Conservation (phyloP, 2,797 vertebrate species). For the Salmo trutta region DNA sequence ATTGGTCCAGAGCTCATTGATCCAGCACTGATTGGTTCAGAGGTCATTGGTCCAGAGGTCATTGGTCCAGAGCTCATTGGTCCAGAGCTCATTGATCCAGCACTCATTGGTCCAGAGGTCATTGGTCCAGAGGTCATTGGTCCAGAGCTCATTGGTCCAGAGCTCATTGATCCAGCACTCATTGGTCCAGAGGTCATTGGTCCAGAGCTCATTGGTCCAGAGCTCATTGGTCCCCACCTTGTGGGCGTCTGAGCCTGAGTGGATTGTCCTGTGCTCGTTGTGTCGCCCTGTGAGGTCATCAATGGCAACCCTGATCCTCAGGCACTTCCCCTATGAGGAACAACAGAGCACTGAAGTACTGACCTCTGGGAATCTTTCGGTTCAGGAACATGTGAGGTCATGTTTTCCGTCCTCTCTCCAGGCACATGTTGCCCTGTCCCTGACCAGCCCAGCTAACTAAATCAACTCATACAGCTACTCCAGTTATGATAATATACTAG, state of each 20-base stretch:
- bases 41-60: background rate
- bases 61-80: slow-evolving; percentile 9
- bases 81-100: slow-evolving; percentile 6
- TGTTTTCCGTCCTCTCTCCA: slow-evolving; percentile 59
- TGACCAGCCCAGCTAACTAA: slow-evolving; percentile 46
- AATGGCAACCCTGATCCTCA: slow-evolving; percentile 58
- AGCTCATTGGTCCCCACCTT: slow-evolving; percentile 26
- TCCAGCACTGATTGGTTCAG: background rate
- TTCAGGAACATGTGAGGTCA: slow-evolving; percentile 68
- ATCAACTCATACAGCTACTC: slow-evolving; percentile 56
- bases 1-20: slow-evolving; percentile 10
- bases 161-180: too few relatives aligned
- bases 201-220: too few relatives aligned
- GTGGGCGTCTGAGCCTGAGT: slow-evolving; percentile 54
- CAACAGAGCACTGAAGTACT: slow-evolving; percentile 64
- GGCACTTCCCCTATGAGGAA: slow-evolving; percentile 62
- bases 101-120: slow-evolving; percentile 14
- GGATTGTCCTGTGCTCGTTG: slow-evolving; percentile 58
- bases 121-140: too few relatives aligned
- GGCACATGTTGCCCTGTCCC: slow-evolving; percentile 56
- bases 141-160: slow-evolving; percentile 27
- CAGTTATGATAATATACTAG: slow-evolving; percentile 65
- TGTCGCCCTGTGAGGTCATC: slow-evolving; percentile 66
- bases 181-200: too few relatives aligned
- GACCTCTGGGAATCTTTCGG: slow-evolving; percentile 69